These are phyloP conservation scores for Leucoraja ocellata DNA, from an alignment of 2,797 vertebrate species.

Conservation along the genomic window DNA sequence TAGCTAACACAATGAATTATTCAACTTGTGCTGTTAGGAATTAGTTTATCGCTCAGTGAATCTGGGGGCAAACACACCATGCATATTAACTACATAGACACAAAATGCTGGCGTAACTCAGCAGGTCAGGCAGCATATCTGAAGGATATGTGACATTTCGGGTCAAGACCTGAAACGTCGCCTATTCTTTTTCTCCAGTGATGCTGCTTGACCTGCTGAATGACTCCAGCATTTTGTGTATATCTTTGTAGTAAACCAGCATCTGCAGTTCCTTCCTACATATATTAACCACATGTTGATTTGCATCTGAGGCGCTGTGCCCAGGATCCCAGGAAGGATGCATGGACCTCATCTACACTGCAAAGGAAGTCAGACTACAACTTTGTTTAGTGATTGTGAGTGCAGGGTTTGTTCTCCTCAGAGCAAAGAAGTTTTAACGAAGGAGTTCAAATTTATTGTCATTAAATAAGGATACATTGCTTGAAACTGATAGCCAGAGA, in stretches of 20 bases:
- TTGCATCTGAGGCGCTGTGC: not conserved
- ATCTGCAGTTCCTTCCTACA: too few relatives aligned
- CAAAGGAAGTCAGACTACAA: not conserved
- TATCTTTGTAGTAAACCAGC: too few relatives aligned
- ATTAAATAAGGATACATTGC: not conserved
- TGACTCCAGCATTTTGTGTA: too few relatives aligned
- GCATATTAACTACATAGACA: not conserved
- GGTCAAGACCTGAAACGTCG: too few relatives aligned
- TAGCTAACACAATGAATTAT: not conserved
- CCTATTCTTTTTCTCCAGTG: too few relatives aligned
- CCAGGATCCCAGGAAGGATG: not conserved
- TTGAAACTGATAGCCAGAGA: not conserved
- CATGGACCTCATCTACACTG: not conserved
- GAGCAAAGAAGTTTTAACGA: not conserved
- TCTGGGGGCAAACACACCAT: not conserved
- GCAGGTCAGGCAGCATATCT: too few relatives aligned
- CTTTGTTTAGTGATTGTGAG: not conserved
- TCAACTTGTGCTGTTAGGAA: not conserved
- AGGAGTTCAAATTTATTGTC: not conserved
- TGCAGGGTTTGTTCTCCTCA: not conserved
- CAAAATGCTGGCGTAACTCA: too few relatives aligned
- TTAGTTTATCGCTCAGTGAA: not conserved
- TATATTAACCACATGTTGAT: too few relatives aligned
- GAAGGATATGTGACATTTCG: too few relatives aligned
- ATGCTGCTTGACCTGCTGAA: too few relatives aligned